phyloP scores from a whole-genome alignment of 1,140 invertebrate species.

The Monochamus saltuarius region DNA sequence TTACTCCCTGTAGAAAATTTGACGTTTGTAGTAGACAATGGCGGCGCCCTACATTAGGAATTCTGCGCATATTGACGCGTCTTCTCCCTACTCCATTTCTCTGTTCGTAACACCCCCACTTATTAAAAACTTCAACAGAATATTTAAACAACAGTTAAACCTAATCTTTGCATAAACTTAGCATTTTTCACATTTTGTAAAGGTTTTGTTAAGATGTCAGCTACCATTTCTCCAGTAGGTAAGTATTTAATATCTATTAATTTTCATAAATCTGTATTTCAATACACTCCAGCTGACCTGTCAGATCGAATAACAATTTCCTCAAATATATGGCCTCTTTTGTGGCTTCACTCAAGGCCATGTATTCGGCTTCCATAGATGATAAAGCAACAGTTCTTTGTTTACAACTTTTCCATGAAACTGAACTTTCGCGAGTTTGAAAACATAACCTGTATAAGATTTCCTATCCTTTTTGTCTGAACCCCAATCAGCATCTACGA shows the following conservation, averaged over 20 bases:
- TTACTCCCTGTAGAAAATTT: no score
- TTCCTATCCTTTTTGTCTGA: constrained; percentile 29
- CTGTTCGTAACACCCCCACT: no score
- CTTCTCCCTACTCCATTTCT: no score
- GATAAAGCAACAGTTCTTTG: constrained; percentile 48
- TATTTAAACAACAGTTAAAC: no score
- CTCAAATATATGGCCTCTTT: constrained; percentile 40
- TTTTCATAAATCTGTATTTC: constrained; percentile 26
- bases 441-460: constrained; percentile 48
- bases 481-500: constrained; percentile 50
- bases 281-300: constrained; percentile 32
- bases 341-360: no score
- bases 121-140: no score
- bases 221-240: constrained; percentile 27
- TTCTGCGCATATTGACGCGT: no score
- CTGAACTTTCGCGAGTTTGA: constrained; percentile 35
- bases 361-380: constrained; percentile 51
- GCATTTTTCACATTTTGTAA: no score
- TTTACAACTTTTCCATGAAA: constrained; percentile 46
- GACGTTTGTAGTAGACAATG: no score
- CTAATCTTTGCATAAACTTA: no score
- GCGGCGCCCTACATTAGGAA: no score
- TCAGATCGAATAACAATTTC: constrained; percentile 28
- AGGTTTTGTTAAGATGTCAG: constrained; percentile 36
- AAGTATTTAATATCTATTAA: constrained; percentile 4